Evolutionary conservation across 2,797 vertebrate genomes (phyloP).

Genomic region (Microctenopoma stevenorrisi): DNA sequence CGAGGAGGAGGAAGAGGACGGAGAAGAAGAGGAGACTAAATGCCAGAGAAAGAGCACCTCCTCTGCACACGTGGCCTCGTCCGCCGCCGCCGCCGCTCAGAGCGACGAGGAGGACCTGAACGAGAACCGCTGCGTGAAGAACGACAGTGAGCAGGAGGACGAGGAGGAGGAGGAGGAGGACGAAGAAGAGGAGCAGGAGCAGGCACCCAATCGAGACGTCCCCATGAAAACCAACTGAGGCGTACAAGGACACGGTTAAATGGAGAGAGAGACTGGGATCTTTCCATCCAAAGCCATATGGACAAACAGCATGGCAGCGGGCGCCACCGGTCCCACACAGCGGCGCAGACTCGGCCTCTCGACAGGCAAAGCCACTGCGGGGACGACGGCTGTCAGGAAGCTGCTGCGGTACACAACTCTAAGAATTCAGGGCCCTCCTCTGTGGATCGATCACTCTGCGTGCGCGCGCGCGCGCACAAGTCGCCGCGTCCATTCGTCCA

Average conservation of each 20-base stretch:
- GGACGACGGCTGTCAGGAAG: conserved; percentile 43
- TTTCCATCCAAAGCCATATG: conserved; percentile 91
- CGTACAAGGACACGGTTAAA: conserved; percentile 20
- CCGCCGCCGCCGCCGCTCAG: conserved; percentile 77
- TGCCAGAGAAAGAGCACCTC: conserved; percentile 61
- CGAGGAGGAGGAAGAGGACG: conserved; percentile 15
- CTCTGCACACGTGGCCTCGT: conserved; percentile 83
- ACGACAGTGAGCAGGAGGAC: conserved; percentile 84
- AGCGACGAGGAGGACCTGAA: conserved; percentile 94
- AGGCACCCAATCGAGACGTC: conserved; percentile 88
- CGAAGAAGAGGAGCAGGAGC: conserved; percentile 84
- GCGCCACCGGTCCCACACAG: conserved; percentile 45
- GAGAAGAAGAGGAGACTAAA: conserved; percentile 80
- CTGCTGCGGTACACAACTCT: conserved; percentile 53
- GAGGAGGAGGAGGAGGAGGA: conserved; percentile 88
- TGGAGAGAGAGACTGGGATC: conserved; percentile 57
- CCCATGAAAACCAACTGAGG: conserved; percentile 96
- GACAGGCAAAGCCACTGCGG: conserved; percentile 47
- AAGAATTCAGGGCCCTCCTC: conserved; percentile 76
- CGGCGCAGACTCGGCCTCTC: conserved; percentile 41
- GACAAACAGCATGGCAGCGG: conserved; percentile 79
- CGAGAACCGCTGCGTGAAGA: conserved; percentile 86
- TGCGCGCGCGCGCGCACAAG: conserved; percentile 42
- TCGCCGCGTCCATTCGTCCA: conserved; percentile 47
- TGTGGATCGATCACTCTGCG: conserved; percentile 68